Evolutionary conservation across 2,888 invertebrate genomes (phyloP), one percentile per base, ranked within the genome.

Genomic region (Polydrusus pterygomalis): DNA sequence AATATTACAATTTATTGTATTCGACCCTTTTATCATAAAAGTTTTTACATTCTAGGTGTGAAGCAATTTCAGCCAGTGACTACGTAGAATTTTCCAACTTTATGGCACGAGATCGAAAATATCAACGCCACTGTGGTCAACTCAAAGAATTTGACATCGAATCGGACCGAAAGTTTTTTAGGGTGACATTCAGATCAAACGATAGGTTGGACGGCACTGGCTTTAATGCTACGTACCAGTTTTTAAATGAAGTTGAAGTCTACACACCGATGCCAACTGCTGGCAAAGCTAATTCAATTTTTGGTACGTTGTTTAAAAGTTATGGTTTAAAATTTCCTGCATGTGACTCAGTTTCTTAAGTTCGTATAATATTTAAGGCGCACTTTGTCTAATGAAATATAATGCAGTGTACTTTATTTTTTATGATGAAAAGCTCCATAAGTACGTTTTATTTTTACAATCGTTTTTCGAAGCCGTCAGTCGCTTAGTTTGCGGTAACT

Each of bases 1-100:
- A n/a, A n/a, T n/a, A n/a, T n/a, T n/a, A n/a, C n/a, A n/a, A n/a
- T n/a, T n/a, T n/a, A n/a, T n/a, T n/a, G n/a, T n/a, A n/a, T n/a
- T n/a, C n/a, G n/a, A n/a, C 25, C 1, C 25, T 25, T 25, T 25
- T 25, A 25, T 25, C 25, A 5, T 25, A 25, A 25, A 25, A 3
- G 5, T 47, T 47, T 15, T 17, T 6, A 17, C 8, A 5, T 54
- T 54, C 7, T 8, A 98, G 98, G 80, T 99, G 98, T 86, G 95
- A 96, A 84, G 94, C 95, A 74, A 91, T 93, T 60, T 95, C 97
- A 1, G 96, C 96, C 54, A 98, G 97, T 85, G 99, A 99, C 88
- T 98, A 95, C 88, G 95, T 99, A 68, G 96, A 98, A 87, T 97
- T 99, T 88, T 97, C 97, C 60, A 99, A 98, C 89, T 97, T 94